Evolutionary conservation across 2,113 vertebrate species (phyloP), one percentile per base, ranked within the genome.

Genomic region (Rousettus leschenaultii): DNA sequence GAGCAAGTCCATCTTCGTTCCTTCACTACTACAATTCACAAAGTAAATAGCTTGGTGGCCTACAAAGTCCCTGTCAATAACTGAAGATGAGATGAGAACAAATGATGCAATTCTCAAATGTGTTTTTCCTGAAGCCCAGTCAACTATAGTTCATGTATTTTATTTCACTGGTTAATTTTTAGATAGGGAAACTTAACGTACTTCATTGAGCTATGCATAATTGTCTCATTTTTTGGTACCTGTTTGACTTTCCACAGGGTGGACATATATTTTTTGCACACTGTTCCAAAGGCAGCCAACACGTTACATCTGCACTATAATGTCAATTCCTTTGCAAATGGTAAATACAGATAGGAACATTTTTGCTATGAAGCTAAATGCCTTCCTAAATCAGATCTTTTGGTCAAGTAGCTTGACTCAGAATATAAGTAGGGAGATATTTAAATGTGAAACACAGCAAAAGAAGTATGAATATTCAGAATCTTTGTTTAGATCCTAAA

Each of bases 21-120:
- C 45, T 99, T 99, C 97, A 99, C 99, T 26, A 99, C 99, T 7
- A 99, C 99, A 3, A 99, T 99, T 97, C 99, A 99, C 98, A 99
- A 99, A 97, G 99, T 99, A 14, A 99, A 99, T 74, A 99, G 99
- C 91, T 98, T 97, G 91, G 99, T 99, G 97, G 99, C 99, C 35
- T 99, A 99, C 98, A 99, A 97, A 68, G 91, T 95, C 21, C 96
- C 97, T 28, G 96, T 75, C 95, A 95, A 3, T 40, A 97, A 98
- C 93, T 97, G 97, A 97, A 12, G n/a, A 7, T 28, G 40, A 59
- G 51, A 14, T 45, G 16, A 88, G 73, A 13, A 63, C 82, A 61
- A 51, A 6, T 59, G n/a, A 45, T n/a, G 18, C 66, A 5, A 66
- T 68, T 57, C 66, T 68, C 61, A 68, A 59, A 38, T 66, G 51